Evolutionary conservation across 2,888 invertebrate genomes (phyloP), one percentile per base, ranked within the genome.

Genomic region (Drosophila rellima): DNA sequence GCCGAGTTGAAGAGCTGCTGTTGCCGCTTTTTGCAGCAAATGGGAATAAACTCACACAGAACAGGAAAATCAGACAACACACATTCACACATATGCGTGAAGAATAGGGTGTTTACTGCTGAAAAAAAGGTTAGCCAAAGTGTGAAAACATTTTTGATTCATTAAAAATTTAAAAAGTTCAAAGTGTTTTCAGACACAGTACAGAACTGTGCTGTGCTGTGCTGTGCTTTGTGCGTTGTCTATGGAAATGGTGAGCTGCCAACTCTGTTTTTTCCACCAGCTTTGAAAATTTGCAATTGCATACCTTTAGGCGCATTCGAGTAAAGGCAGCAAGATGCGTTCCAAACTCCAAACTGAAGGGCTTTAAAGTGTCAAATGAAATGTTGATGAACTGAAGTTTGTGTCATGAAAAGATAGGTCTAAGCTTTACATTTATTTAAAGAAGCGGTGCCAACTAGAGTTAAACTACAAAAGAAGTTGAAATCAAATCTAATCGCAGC

Each of bases 101-200:
- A 26, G 64, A 69, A 62, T 50, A 45, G 65, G 67, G 48, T 62
- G 69, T 54, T 15, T 45, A 60, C 45, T 45, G 52, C 50, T 33
- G 47, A n/a, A 78, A 71, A 71, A 81, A 69, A 74, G 78, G 81
- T 80, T 73, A 66, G 79, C 69, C 73, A 78, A 82, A 74, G 89
- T 89, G 86, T 87, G 88, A 89, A 89, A 90, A 90, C 90, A 81
- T 87, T 91, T 91, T 91, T 90, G 91, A 91, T 91, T 91, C 91
- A 91, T 91, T 91, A 91, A 91, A 91, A 91, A 91, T 91, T 91
- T 89, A 91, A 89, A 90, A 90, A 91, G 91, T 91, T 91, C 91
- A 91, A 91, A 91, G 91, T 91, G 91, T 91, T 91, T 90, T 81
- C 86, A 86, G 87, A 80, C 86, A 54, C 40, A 52, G 42, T 35